Evolutionary conservation across 2,797 vertebrate species (phyloP).

Genomic region (Pampus argenteus): DNA sequence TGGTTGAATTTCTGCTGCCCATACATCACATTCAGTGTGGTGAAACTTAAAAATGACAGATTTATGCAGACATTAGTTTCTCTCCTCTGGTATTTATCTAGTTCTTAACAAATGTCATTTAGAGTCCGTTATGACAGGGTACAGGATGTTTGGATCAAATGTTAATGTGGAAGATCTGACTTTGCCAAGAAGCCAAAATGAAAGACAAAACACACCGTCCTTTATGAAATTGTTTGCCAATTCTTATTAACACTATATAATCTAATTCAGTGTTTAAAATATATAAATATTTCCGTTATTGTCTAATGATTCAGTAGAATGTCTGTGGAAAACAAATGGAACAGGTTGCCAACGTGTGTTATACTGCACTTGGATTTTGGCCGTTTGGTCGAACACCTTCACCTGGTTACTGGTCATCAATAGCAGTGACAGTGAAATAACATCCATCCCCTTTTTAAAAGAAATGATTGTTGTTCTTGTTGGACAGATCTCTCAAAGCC

Average conservation of each 20-base stretch:
- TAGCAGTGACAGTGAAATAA: conserved; percentile 37
- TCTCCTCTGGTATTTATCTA: conserved; percentile 20
- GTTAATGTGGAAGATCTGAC: conserved; percentile 28
- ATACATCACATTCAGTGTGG: conserved; percentile 5
- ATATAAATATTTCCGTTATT: conserved; percentile 66
- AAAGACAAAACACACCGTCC: conserved; percentile 47
- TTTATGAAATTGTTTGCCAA: conserved; percentile 66
- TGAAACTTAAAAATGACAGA: conserved; percentile 3
- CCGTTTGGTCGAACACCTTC: conserved; percentile 42
- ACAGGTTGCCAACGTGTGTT: conserved; percentile 80
- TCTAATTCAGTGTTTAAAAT: conserved; percentile 68
- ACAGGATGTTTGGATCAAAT: conserved; percentile 41
- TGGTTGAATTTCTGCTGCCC: not conserved
- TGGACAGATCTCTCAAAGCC: conserved; percentile 69
- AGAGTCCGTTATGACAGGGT: conserved; percentile 18
- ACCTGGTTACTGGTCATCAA: conserved; percentile 49
- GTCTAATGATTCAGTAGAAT: conserved; percentile 70
- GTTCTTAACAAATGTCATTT: conserved; percentile 41
- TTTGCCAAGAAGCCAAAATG: conserved; percentile 71
- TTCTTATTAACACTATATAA: conserved; percentile 68
- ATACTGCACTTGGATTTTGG: conserved; percentile 57
- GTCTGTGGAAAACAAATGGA: conserved; percentile 63
- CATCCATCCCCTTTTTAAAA: conserved; percentile 56
- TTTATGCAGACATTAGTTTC: conserved; percentile 9
- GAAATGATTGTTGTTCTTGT: conserved; percentile 74